These are phyloP conservation scores for Condylostylus longicornis DNA, from an alignment of 1,140 invertebrate species.

Conservation along the genomic window DNA sequence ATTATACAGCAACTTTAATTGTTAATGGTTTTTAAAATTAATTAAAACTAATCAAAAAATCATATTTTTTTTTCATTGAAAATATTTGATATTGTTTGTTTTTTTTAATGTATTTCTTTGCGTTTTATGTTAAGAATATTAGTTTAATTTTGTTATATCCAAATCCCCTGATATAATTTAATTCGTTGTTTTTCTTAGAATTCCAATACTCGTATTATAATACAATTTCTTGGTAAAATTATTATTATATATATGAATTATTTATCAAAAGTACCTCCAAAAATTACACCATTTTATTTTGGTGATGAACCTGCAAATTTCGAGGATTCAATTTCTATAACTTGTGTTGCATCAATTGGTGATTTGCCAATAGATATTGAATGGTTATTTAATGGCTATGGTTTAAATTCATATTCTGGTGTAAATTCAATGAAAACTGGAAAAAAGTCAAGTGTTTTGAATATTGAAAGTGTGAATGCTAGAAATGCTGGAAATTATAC, in stretches of 20 bases:
- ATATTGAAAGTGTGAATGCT: conserved; percentile 53
- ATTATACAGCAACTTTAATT: neutral
- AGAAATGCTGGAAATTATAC: conserved; percentile 54
- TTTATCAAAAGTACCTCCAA: conserved; percentile 18
- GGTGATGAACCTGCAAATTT: conserved; percentile 39
- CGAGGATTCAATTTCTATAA: conserved; percentile 52
- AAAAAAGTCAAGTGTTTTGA: conserved; percentile 49
- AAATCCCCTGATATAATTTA: no score
- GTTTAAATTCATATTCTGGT: conserved; percentile 19
- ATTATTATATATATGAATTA: no score
- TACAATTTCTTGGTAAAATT: conserved; percentile 34
- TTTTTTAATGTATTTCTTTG: no score
- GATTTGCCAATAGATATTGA: conserved; percentile 63
- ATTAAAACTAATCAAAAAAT: conserved; percentile 1
- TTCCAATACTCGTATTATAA: conserved; percentile 40
- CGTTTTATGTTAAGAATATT: no score
- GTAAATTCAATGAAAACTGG: conserved; percentile 29
- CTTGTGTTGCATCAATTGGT: conserved; percentile 70
- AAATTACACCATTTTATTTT: conserved; percentile 45
- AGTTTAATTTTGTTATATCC: no score
- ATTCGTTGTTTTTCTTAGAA: no score
- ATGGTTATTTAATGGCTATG: conserved; percentile 56
- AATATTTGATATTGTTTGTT: neutral
- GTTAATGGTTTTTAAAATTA: conserved; percentile 12
- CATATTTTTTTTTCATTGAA: neutral